Base-by-base conservation (phyloP, 2,888 invertebrate species). In the Zootermopsis nevadensis region DNA sequence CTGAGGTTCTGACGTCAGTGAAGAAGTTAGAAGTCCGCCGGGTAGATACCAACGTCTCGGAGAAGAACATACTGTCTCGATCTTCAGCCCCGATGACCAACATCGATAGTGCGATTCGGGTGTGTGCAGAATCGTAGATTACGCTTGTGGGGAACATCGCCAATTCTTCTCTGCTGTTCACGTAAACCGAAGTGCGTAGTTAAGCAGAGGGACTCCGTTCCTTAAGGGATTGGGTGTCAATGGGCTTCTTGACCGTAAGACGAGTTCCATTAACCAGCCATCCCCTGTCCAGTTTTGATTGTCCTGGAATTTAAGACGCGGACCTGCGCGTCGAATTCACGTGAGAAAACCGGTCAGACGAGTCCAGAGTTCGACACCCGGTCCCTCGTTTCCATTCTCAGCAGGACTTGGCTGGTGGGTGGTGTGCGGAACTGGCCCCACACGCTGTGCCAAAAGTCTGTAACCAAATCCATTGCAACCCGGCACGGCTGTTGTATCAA, bases 341-440 rank as follows among this genome's bases (percentile, higher is more conserved):
- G n/a, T 27, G n/a, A 60, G 60, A 60, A n/a, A 60, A 60, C 60
- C 60, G 60, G 60, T 60, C 60, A 27, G 27, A 60, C 60, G n/a
- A n/a, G 60, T n/a, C n/a, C 60, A 8, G 60, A 60, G 60, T 60
- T 60, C 60, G 60, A 60, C 60, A 60, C 60, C 60, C 60, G n/a
- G 60, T 27, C n/a, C 60, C 27, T 60, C n/a, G 1, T 60, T 60
- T 60, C 27, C 60, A 60, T 60, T 60, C 60, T 60, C 12, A 27
- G 27, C 27, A 60, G 2, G 8, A 10, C 8, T n/a, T 60, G n/a
- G 6, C n/a, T 12, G 60, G 27, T 27, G 60, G 60, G 60, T 60
- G 60, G 15, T n/a, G 60, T n/a, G 27, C 60, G 27, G 27, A 60
- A 60, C 60, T n/a, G 6, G 27, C n/a, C n/a, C 60, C 27, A 27